Evolutionary conservation across 2,113 vertebrate genomes (phyloP).

Genomic region (Cynoglossus semilaevis): DNA sequence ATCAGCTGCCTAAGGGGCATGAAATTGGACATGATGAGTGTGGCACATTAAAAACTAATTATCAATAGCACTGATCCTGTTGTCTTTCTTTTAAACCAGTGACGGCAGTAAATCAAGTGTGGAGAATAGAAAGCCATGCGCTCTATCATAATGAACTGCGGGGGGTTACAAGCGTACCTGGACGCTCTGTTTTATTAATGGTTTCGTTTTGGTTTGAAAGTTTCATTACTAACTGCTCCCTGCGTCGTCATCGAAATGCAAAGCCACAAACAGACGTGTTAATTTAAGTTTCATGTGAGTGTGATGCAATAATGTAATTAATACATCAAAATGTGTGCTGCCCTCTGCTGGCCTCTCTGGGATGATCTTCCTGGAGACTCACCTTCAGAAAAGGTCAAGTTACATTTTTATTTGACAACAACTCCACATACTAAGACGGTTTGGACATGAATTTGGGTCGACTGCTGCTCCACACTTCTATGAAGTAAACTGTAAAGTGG

Average conservation of each 20-base stretch:
- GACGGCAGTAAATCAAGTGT: constrained; percentile 60
- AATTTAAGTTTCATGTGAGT: not conserved
- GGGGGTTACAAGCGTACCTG: constrained; percentile 48
- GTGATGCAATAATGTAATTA: not conserved
- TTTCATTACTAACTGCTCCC: too few species aligned
- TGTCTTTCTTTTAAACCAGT: constrained; percentile 64
- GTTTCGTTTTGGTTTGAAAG: not conserved
- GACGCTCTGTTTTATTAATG: constrained; percentile 12
- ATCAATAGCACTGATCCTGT: constrained; percentile 70
- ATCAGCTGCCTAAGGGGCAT: constrained; percentile 73
- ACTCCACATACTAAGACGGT: not conserved
- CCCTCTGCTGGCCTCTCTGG: not conserved
- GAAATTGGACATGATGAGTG: constrained; percentile 79
- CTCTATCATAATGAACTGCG: constrained; percentile 32
- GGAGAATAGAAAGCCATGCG: constrained; percentile 57
- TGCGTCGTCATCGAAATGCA: not conserved
- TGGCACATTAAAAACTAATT: constrained; percentile 79
- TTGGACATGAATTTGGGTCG: not conserved
- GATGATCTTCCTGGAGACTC: not conserved
- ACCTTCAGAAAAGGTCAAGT: not conserved
- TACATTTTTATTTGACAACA: not conserved
- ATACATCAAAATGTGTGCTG: not conserved
- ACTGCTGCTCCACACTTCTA: not conserved
- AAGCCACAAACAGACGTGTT: not conserved
- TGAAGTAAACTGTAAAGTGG: too few species aligned